Evolutionary conservation across 1,140 invertebrate species (phyloP), one percentile per base, ranked within the genome.

Genomic region (Drosophila jambulina): DNA sequence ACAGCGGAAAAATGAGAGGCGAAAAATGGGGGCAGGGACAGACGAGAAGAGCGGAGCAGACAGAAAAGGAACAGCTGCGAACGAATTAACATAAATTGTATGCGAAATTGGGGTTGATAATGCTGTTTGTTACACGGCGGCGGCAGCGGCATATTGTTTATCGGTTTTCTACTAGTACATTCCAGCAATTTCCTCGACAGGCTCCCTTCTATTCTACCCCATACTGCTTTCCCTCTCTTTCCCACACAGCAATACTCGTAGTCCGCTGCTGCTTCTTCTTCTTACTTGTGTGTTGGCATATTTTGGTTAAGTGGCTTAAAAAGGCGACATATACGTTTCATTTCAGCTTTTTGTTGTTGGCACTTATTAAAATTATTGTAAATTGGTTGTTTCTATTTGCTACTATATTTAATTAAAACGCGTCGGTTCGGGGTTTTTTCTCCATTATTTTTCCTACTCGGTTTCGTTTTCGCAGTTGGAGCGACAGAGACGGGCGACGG

Each of bases 391-490:
- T 60, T 36, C 53, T 42, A 49, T 43, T 49, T 60, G 56, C 38
- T 57, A 49, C 34, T 63, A 70, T 59, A 60, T 51, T 71, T 59
- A 71, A 71, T 72, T 71, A 49, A 59, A 70, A 27, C 69, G 69
- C 68, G 65, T 21, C 25, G 43, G 32, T 19, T 42, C 40, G 36
- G 32, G 43, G 15, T 38, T 58, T 71, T 64, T 60, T 45, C 42
- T 32, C n/a, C n/a, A 36, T 38, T 54, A 38, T 58, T 59, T 58
- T 76, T 57, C 67, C 61, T 56, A 43, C 51, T 72, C 63, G 65
- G 72, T 64, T 76, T 77, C 29, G 45, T 83, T 68, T 86, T 72
- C 53, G 82, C 76, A 78, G 80, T 80, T 83, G 62, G 75, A 68
- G 49, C 48, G 49, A 78, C 36, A 65, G 69, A 71, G 75, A 82